phyloP scores from a whole-genome alignment of 2,888 invertebrate species.

The Dasysyrphus tricinctus region DNA sequence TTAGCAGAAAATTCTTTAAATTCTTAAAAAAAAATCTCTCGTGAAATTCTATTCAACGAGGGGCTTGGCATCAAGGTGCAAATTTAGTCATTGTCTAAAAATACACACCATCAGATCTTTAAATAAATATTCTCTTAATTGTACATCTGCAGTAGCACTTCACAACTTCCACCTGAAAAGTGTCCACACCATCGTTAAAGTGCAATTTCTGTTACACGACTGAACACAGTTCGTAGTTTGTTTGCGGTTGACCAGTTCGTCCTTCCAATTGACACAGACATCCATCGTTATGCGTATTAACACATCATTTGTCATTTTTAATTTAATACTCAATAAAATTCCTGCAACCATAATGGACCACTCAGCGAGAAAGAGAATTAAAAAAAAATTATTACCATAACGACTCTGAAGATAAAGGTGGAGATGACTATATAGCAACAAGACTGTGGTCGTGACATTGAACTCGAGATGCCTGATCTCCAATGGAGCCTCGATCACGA shows the following conservation, averaged over 20 bases:
- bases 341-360: constrained; percentile 17
- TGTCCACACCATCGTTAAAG: constrained; percentile 17
- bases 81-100: constrained; percentile 43
- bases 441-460: constrained; percentile 15
- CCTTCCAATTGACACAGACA: not conserved
- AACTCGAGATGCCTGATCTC: constrained; percentile 17
- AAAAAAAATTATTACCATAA: constrained; percentile 23
- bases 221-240: not conserved
- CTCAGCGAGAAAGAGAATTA: not conserved
- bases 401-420: not conserved
- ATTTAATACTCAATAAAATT: constrained; percentile 69
- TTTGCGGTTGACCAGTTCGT: constrained; percentile 13
- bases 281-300: constrained; percentile 57
- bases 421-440: not conserved
- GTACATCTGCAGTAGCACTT: constrained; percentile 23
- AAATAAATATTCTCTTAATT: constrained; percentile 48
- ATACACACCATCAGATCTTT: constrained; percentile 31
- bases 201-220: constrained; percentile 7
- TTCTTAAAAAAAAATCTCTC: not conserved
- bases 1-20: not conserved
- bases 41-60: not conserved
- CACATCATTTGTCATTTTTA: constrained; percentile 72
- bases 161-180: not conserved
- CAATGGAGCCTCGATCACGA: constrained; percentile 4
- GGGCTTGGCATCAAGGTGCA: constrained; percentile 35